Evolutionary conservation across 2,113 vertebrate genomes (phyloP).

Genomic region (Phyllostomus discolor): DNA sequence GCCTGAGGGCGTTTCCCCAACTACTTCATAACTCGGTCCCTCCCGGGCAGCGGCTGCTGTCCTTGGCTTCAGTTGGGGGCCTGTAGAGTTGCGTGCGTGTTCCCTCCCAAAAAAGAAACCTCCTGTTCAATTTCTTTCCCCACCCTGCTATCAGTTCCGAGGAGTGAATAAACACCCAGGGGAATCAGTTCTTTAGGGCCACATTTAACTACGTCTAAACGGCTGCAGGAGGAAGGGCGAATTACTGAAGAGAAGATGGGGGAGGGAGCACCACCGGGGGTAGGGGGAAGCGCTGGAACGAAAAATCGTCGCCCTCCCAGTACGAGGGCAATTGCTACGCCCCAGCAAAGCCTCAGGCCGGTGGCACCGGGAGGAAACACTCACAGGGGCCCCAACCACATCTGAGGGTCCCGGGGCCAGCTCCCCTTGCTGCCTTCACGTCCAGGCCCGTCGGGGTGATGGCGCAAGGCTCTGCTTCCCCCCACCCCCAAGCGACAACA

Average conservation of each 20-base stretch:
- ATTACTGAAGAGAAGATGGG: not conserved
- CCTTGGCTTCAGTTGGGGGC: constrained; percentile 24
- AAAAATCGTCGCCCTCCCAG: not conserved
- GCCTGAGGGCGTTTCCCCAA: constrained; percentile 69
- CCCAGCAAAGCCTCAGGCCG: not conserved
- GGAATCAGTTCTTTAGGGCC: not conserved
- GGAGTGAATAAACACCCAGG: not conserved
- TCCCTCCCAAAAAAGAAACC: not conserved
- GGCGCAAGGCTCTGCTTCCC: constrained; percentile 52
- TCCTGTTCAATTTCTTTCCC: not conserved
- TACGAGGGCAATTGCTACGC: not conserved
- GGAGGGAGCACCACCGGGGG: not conserved
- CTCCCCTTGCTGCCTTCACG: not conserved
- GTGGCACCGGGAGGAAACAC: not conserved
- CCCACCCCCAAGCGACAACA: constrained; percentile 52
- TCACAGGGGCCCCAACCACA: not conserved
- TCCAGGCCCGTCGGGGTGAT: constrained; percentile 39
- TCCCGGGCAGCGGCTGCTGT: constrained; percentile 31
- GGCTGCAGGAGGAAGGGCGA: not conserved
- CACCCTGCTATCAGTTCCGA: constrained; percentile 13
- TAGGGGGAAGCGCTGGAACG: not conserved
- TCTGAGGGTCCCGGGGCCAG: not conserved
- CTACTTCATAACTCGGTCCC: constrained; percentile 2
- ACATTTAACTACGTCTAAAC: not conserved
- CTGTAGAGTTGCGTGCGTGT: not conserved